Base-by-base conservation (phyloP, 2,888 invertebrate genomes). In the Ophion ventricosus region DNA sequence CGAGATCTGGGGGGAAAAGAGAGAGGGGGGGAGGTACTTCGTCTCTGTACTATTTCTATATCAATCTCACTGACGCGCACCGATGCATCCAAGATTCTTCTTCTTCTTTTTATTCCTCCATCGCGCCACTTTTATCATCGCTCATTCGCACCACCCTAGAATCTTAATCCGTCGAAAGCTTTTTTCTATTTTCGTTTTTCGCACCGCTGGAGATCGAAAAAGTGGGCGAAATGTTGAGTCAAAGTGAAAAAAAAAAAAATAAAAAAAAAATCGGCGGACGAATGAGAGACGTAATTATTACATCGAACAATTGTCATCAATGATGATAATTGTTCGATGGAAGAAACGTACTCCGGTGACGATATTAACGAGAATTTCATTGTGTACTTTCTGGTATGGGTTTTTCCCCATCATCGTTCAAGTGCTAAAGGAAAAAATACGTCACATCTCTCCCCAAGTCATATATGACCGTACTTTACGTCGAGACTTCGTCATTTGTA, bases 61-160 rank as follows among this genome's bases (percentile, higher is more conserved):
- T 72, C 61, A 82, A 84, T 83, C 78, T 64, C 77, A 64, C 70
- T 75, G 74, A 56, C 72, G 76, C 69, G 80, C 80, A 77, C 61
- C 79, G 49, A 76, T 69, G 82, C 72, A 80, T 83, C 78, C 43
- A 14, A 43, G 25, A 67, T 77, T 35, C 57, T 77, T 80, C 25
- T 40, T 20, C 56, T 20, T 73, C 40, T 26, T 20, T 11, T 54
- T 11, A 17, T 26, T 61, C 40, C 25, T 0, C 2, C 23, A 14
- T 11, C 11, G 23, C 56, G 5, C 35, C 29, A 43, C 14, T 17
- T 17, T 7, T 0, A 7, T 56, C 14, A 57, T 56, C n/a, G 25
- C 26, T 20, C 25, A 20, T 25, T 70, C 43, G 29, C 29, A 1
- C n/a, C 8, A 29, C 1, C n/a, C 26, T 29, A 17, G 29, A 63